Conservation (phyloP, 2,797 vertebrate genomes). For the Sebastes reedi region DNA sequence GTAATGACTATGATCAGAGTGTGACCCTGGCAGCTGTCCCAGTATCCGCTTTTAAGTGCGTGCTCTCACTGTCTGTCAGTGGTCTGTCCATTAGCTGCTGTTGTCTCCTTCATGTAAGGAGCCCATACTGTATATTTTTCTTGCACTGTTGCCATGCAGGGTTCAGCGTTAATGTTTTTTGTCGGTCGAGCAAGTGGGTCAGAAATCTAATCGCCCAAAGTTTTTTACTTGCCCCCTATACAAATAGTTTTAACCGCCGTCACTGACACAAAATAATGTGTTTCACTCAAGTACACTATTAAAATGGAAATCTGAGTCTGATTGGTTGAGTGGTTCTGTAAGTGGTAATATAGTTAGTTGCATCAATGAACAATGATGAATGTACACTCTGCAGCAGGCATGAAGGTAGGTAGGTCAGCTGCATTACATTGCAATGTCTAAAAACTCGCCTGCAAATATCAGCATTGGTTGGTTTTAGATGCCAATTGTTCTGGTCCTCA, state of each 20-base stretch:
- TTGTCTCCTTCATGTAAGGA: slow-evolving; percentile 13
- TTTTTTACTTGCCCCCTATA: too few species aligned
- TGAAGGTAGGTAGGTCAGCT: not conserved
- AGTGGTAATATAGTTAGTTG: not conserved
- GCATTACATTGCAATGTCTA: not conserved
- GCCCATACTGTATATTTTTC: slow-evolving; percentile 1
- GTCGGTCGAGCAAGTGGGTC: not conserved
- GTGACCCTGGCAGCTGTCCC: slow-evolving; percentile 68
- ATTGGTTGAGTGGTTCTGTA: not conserved
- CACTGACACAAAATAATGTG: not conserved
- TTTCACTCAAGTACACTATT: not conserved
- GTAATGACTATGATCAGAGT: slow-evolving; percentile 72
- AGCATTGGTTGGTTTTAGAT: not conserved
- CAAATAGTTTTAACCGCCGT: not conserved
- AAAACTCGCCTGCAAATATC: not conserved
- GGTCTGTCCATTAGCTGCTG: slow-evolving; percentile 33
- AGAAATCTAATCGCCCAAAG: too few species aligned
- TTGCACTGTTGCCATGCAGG: not conserved
- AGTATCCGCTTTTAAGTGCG: slow-evolving; percentile 60
- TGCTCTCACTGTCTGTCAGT: slow-evolving; percentile 31
- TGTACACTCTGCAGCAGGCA: not conserved
- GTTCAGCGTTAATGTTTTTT: not conserved
- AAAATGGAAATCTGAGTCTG: not conserved
- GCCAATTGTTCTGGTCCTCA: not conserved
- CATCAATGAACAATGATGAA: not conserved